Conservation (phyloP, 2,888 invertebrate species). For the Ariolimax columbianus region DNA sequence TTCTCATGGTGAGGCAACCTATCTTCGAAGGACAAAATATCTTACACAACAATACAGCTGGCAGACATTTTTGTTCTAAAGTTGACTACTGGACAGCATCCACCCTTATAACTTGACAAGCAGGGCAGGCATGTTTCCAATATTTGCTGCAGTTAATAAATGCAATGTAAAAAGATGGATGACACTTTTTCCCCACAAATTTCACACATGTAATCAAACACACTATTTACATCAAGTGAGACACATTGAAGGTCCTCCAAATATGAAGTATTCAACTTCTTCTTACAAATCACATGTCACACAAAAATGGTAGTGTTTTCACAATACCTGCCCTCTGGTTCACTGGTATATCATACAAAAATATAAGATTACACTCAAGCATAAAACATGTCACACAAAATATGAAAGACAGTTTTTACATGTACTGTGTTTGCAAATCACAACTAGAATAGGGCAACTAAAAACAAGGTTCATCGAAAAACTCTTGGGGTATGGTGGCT, state of each 20-base stretch:
- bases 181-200: no score
- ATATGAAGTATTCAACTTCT: neutral
- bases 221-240: constrained; percentile 3
- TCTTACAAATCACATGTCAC: neutral
- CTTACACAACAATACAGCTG: no score
- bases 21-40: no score
- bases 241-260: neutral
- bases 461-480: neutral
- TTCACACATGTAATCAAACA: neutral
- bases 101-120: no score
- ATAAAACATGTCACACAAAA: constrained; percentile 1
- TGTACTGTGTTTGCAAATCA: constrained; percentile 15
- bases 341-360: neutral
- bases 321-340: neutral
- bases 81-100: no score
- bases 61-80: no score
- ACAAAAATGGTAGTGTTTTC: neutral
- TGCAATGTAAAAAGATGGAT: no score
- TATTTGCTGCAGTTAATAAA: no score
- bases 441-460: neutral
- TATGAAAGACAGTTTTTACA: constrained; percentile 32
- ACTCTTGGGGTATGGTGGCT: no score
- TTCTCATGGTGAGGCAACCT: no score
- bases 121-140: no score
- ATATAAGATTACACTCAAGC: neutral